These are phyloP conservation scores for Bradynema listronoti DNA, from an alignment of 1,140 invertebrate genomes.

Conservation along the genomic window DNA sequence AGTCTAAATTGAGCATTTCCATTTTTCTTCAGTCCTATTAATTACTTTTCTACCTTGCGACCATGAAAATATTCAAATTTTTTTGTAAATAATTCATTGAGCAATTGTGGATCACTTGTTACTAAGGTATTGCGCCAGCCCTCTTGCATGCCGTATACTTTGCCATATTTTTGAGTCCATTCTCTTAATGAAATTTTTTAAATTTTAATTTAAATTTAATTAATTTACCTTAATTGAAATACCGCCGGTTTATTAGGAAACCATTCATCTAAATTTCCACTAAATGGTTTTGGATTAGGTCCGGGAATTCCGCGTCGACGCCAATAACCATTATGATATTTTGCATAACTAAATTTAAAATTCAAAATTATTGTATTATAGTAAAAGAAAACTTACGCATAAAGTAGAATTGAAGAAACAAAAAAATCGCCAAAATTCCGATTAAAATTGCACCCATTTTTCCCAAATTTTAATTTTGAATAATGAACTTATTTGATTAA, in stretches of 20 bases:
- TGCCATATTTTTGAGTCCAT: slow-evolving; percentile 59
- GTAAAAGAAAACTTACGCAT: too few species aligned
- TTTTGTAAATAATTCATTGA: slow-evolving; percentile 60
- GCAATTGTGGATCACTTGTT: slow-evolving; percentile 58
- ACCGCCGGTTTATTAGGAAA: slow-evolving; percentile 28
- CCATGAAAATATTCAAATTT: slow-evolving; percentile 61
- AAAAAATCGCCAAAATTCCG: too few species aligned
- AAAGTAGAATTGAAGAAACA: too few species aligned
- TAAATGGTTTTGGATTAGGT: slow-evolving; percentile 57
- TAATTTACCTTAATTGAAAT: slow-evolving; percentile 23
- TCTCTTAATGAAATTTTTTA: slow-evolving; percentile 42
- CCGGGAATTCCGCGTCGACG: slow-evolving; percentile 57
- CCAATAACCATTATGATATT: slow-evolving; percentile 38
- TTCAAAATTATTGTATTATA: too few species aligned
- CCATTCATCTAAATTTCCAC: slow-evolving; percentile 58
- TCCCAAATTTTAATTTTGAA: too few species aligned
- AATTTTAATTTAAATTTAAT: slow-evolving; percentile 26
- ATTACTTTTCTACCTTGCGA: slow-evolving; percentile 37
- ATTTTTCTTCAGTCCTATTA: background rate
- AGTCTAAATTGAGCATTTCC: slow-evolving; percentile 14
- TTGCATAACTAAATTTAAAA: slow-evolving; percentile 20
- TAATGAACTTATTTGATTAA: too few species aligned
- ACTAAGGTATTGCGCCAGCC: slow-evolving; percentile 58
- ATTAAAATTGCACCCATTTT: too few species aligned
- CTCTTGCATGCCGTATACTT: slow-evolving; percentile 58